Percentiles rank a stretch among this genome's conserved stretches.
phyloP scores from a whole-genome alignment of 2,888 invertebrate genomes.

The Taphrorychus bicolor region DNA sequence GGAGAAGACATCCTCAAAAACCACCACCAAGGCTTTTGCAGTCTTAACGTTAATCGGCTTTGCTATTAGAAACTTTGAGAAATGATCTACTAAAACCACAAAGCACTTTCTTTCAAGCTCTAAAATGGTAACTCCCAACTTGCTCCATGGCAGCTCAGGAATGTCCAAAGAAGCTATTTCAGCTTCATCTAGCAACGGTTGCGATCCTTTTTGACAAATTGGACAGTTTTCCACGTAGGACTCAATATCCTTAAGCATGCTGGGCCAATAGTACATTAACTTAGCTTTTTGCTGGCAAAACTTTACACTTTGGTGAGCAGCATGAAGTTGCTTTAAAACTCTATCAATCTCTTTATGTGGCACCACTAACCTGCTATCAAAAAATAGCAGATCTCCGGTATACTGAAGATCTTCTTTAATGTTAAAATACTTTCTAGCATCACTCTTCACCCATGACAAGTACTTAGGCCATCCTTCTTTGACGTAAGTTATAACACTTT shows the following conservation, averaged over 20 bases:
- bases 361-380: slow-evolving; percentile 8
- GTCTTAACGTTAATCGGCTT: slow-evolving; percentile 15
- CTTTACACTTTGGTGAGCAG: slow-evolving; percentile 10
- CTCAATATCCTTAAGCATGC: slow-evolving; percentile 14
- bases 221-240: background rate
- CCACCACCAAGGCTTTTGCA: background rate
- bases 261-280: slow-evolving; percentile 11
- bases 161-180: background rate
- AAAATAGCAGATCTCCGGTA: slow-evolving; percentile 11
- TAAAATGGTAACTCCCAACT: slow-evolving; percentile 6
- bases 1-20: slow-evolving; percentile 5
- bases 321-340: slow-evolving; percentile 11
- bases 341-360: slow-evolving; percentile 7
- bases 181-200: background rate
- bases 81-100: slow-evolving; percentile 11
- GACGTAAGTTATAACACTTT: slow-evolving; percentile 5
- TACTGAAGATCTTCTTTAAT: slow-evolving; percentile 13
- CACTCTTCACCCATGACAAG: slow-evolving; percentile 13
- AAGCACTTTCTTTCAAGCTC: slow-evolving; percentile 6
- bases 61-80: slow-evolving; percentile 11
- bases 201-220: slow-evolving; percentile 5
- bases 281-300: slow-evolving; percentile 13
- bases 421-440: slow-evolving; percentile 12
- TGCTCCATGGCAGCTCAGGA: slow-evolving; percentile 12
- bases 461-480: slow-evolving; percentile 21